Percentiles rank a stretch among this genome's conserved stretches.
Evolutionary conservation across 2,888 invertebrate genomes (phyloP).

Genomic region (Drosophila percnosoma): DNA sequence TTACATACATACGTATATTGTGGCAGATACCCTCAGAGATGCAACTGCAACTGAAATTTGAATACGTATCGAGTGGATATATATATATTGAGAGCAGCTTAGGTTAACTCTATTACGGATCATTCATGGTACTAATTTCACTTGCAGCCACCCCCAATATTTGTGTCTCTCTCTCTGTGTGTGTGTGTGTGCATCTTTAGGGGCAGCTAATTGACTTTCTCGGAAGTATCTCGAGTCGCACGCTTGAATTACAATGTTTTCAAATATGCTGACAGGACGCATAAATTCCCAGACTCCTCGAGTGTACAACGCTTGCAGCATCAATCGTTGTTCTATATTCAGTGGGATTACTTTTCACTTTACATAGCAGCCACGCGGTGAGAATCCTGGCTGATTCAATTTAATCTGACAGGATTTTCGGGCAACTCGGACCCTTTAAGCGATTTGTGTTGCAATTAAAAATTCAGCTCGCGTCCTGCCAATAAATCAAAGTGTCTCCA

Average conservation of each 20-base stretch:
- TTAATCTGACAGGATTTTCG: constrained; percentile 43
- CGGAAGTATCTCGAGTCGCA: constrained; percentile 58
- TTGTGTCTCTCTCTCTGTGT: background rate
- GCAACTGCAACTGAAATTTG: constrained; percentile 74
- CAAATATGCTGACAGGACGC: constrained; percentile 81
- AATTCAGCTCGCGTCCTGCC: constrained; percentile 72
- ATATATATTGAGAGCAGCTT: constrained; percentile 42
- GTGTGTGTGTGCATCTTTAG: constrained; percentile 44
- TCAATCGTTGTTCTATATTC: constrained; percentile 7
- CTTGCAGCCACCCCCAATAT: constrained; percentile 9
- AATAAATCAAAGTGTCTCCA: constrained; percentile 77
- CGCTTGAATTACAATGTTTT: constrained; percentile 79
- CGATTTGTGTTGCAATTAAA: constrained; percentile 58
- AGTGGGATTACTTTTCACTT: background rate
- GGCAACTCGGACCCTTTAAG: constrained; percentile 5
- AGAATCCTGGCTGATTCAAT: constrained; percentile 62
- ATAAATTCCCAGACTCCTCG: constrained; percentile 59
- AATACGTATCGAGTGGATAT: constrained; percentile 70
- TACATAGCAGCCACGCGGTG: background rate
- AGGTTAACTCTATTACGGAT: constrained; percentile 60
- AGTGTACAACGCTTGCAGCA: constrained; percentile 6
- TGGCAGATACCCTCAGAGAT: constrained; percentile 48
- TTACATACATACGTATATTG: constrained; percentile 51
- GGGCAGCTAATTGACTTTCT: constrained; percentile 78
- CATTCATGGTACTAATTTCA: constrained; percentile 27